Percentiles rank a stretch among this genome's conserved stretches.
Evolutionary conservation across 1,140 invertebrate genomes (phyloP).

Genomic region (Anoplolepis gracilipes): DNA sequence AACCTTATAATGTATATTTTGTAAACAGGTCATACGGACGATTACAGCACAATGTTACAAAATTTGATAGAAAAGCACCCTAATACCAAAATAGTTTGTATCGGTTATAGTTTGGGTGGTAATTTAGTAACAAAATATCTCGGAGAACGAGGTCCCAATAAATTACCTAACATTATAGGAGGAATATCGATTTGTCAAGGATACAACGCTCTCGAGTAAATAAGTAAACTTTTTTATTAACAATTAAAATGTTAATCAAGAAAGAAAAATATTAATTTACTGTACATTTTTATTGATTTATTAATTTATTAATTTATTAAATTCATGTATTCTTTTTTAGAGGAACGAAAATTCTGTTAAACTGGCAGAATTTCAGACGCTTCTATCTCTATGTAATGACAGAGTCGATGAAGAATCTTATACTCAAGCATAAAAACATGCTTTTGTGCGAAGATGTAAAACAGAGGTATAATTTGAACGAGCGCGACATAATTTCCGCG

Average conservation of each 20-base stretch:
- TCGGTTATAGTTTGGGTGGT: slow-evolving; percentile 96
- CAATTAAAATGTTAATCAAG: neutral
- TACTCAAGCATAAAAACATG: slow-evolving; percentile 92
- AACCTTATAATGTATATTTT: neutral
- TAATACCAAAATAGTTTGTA: slow-evolving; percentile 91
- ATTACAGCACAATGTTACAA: slow-evolving; percentile 93
- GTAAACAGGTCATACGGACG: slow-evolving; percentile 92
- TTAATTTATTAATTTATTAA: slow-evolving; percentile 3
- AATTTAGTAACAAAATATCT: slow-evolving; percentile 96
- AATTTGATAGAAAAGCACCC: slow-evolving; percentile 91
- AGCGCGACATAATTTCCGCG: slow-evolving; percentile 93
- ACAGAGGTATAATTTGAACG: slow-evolving; percentile 89
- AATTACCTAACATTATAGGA: slow-evolving; percentile 91
- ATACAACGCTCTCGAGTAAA: slow-evolving; percentile 95
- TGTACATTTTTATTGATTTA: too few species aligned
- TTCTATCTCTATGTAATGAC: slow-evolving; percentile 97
- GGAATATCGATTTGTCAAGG: slow-evolving; percentile 97
- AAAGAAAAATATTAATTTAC: neutral
- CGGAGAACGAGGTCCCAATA: slow-evolving; percentile 89
- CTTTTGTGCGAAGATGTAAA: slow-evolving; percentile 92
- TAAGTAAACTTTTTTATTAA: slow-evolving; percentile 63
- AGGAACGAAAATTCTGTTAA: slow-evolving; percentile 91
- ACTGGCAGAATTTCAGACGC: slow-evolving; percentile 95
- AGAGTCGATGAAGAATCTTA: slow-evolving; percentile 94
- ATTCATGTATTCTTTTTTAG: slow-evolving; percentile 84